A percentile compares a stretch with the other conserved stretches of the same genome.
Evolutionary conservation across 2,888 invertebrate species (phyloP).

Genomic region (Ichneumoninae sp.): DNA sequence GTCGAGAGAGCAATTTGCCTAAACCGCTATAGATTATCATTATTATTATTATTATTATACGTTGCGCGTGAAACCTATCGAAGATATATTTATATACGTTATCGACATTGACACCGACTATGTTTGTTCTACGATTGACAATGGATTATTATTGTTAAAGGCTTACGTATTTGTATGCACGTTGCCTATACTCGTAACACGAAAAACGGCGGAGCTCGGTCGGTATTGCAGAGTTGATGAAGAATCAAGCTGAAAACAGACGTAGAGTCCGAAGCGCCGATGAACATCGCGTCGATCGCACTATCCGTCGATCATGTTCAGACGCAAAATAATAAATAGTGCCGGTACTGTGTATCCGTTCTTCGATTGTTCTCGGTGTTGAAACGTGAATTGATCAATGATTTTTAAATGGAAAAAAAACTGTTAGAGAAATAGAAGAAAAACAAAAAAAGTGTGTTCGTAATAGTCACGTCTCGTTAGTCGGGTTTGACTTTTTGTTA

Average conservation of each 20-base stretch:
- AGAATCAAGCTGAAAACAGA: neutral
- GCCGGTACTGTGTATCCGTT: constrained; percentile 15
- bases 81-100: constrained; percentile 60
- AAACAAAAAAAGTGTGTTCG: constrained; percentile 3
- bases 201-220: neutral
- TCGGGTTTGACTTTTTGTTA: constrained; percentile 53
- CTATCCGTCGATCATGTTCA: neutral
- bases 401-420: constrained; percentile 15
- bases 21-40: constrained; percentile 30
- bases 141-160: constrained; percentile 46
- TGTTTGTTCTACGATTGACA: constrained; percentile 49
- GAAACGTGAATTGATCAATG: constrained; percentile 8
- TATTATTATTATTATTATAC: constrained; percentile 25
- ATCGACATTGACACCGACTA: constrained; percentile 50
- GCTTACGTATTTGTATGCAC: constrained; percentile 27
- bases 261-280: too few relatives aligned
- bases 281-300: too few relatives aligned
- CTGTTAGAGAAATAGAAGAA: constrained; percentile 15
- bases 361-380: constrained; percentile 28
- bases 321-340: constrained; percentile 19
- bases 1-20: constrained; percentile 47
- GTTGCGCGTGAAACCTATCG: constrained; percentile 47
- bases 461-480: constrained; percentile 27
- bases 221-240: constrained; percentile 22
- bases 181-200: neutral